A percentile compares a stretch with the other conserved stretches of the same genome.
phyloP scores from a whole-genome alignment of 1,140 invertebrate genomes.

The Amyelois transitella region DNA sequence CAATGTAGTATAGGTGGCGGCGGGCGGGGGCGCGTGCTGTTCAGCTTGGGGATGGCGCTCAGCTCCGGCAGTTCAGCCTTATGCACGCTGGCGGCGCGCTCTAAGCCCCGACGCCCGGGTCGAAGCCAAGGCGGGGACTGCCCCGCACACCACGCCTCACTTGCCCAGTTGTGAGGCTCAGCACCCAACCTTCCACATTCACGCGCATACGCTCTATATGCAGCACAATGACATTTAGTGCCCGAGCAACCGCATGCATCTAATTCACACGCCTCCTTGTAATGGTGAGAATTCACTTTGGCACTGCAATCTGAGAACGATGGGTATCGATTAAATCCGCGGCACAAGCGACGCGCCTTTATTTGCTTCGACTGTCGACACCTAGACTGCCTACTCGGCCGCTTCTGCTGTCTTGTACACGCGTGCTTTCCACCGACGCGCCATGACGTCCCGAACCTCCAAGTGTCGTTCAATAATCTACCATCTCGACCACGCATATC shows the following conservation, averaged over 20 bases:
- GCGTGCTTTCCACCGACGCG: constrained; percentile 85
- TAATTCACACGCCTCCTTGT: constrained; percentile 88
- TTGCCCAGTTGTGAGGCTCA: constrained; percentile 79
- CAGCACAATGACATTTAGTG: constrained; percentile 89
- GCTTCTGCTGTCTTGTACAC: constrained; percentile 76
- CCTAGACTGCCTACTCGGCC: constrained; percentile 48
- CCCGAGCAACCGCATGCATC: constrained; percentile 94
- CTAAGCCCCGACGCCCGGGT: constrained; percentile 29
- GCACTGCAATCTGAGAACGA: constrained; percentile 82
- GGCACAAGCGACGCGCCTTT: constrained; percentile 65
- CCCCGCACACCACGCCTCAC: constrained; percentile 76
- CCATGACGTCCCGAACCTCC: constrained; percentile 90
- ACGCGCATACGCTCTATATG: constrained; percentile 89
- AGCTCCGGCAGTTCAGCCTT: constrained; percentile 32
- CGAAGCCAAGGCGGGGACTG: constrained; percentile 42
- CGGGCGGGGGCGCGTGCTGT: constrained; percentile 42
- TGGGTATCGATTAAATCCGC: constrained; percentile 69
- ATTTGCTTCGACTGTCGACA: constrained; percentile 44
- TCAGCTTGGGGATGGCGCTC: constrained; percentile 40
- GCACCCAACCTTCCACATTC: constrained; percentile 87
- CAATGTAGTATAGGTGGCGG: constrained; percentile 57
- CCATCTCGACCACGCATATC: constrained; percentile 83
- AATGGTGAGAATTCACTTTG: constrained; percentile 84
- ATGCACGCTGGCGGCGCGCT: constrained; percentile 19
- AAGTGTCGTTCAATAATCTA: constrained; percentile 76